Evolutionary conservation across 1,140 invertebrate genomes (phyloP).

Genomic region (Penaeus chinensis): DNA sequence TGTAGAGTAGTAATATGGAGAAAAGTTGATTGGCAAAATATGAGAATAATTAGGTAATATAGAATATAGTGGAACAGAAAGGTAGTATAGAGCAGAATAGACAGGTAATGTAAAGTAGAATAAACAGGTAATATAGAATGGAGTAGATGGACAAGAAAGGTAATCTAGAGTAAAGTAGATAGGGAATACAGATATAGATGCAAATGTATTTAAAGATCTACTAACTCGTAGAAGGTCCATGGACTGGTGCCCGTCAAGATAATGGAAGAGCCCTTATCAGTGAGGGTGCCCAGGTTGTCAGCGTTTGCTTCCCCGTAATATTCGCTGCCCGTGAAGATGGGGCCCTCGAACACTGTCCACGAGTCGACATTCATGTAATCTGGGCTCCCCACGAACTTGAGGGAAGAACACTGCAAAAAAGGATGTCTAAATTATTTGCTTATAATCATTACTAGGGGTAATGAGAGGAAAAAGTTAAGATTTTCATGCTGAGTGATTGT

Average conservation of each 20-base stretch:
- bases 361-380: slow-evolving; percentile 59
- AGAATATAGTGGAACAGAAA: too few relatives aligned
- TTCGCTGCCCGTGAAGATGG: slow-evolving; percentile 62
- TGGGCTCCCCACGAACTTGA: slow-evolving; percentile 50
- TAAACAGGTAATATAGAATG: too few relatives aligned
- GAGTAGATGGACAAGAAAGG: not conserved
- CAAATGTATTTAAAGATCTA: not conserved
- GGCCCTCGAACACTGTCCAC: slow-evolving; percentile 62
- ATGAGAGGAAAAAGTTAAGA: too few relatives aligned
- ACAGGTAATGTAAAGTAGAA: too few relatives aligned
- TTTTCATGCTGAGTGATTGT: too few relatives aligned
- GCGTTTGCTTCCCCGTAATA: slow-evolving; percentile 39
- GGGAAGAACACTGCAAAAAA: not conserved
- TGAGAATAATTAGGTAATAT: too few relatives aligned
- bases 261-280: slow-evolving; percentile 34
- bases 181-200: too few relatives aligned
- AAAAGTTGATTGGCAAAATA: too few relatives aligned
- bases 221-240: slow-evolving; percentile 58
- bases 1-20: too few relatives aligned
- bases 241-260: slow-evolving; percentile 44
- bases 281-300: slow-evolving; percentile 31
- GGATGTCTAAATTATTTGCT: too few relatives aligned
- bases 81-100: not conserved
- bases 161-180: not conserved
- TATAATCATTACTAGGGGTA: too few relatives aligned